Base-by-base conservation (phyloP, 2,797 vertebrate genomes). In the Paedocypris micromegethes region DNA sequence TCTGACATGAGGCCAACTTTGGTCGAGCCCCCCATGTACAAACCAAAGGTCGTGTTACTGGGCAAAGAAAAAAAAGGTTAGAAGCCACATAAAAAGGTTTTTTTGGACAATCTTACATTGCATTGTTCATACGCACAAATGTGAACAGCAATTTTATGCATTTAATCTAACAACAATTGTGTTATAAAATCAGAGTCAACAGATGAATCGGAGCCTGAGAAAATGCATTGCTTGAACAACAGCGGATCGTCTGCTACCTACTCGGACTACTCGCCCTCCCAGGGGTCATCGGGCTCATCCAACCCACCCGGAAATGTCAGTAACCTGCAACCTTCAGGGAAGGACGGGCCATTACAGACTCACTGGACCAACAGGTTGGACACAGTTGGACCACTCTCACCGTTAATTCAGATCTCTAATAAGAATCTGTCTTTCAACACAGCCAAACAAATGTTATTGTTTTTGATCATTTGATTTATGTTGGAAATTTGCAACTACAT, bases 1-100 rank as follows among this genome's bases (percentile, higher is more conserved):
- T 97, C 94, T 64, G 97, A 99, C 81, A 96, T 99, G 91, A 93
- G 94, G 76, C 95, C 96, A 45, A 98, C 96, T 76, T 89, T 99
- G 85, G 93, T 96, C 74, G 97, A 99, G 85, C 92, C 94, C 44
- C 91, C 95, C 3, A 91, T 99, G 86, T 99, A 98, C 88, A 97
- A 95, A 78, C 97, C 97, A 78, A 99, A 98, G 84, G 95, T 98
- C 85, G 94, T 99, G 74, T 89, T 99, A 66, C 90, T 99, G 84
- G 92, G 94, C 77, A 99, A 99, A 88, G 97, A 99, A 73, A 98
- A 97, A 88, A 99, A 99, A 96, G 97, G 97, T 99, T 91, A 74
- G 40, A 59, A 66, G 44, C 56, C 48, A 23, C 48, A 9, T 67
- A 62, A 64, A 45, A 39, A 6, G 8, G 42, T 6, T 56, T 54